phyloP scores from a whole-genome alignment of 1,140 invertebrate genomes.

The Macrobrachium rosenbergii region DNA sequence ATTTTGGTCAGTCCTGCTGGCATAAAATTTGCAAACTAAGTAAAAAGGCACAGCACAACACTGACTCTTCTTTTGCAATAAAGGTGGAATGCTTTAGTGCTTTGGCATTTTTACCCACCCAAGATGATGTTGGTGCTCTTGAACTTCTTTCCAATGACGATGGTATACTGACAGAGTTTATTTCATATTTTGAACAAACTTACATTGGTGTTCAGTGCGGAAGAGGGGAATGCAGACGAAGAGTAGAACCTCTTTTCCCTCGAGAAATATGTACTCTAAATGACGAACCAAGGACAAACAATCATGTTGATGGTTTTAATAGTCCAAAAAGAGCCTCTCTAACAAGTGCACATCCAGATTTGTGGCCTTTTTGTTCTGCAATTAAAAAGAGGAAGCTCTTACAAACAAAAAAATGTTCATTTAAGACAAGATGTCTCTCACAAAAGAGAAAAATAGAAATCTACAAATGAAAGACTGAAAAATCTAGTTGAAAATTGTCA shows the following conservation, averaged over 20 bases:
- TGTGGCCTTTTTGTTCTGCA: conserved; percentile 30
- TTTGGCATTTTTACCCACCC: conserved; percentile 18
- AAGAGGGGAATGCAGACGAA: no score
- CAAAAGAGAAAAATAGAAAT: not conserved
- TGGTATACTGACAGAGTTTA: no score
- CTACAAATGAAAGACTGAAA: conserved; percentile 5
- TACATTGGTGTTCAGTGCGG: no score
- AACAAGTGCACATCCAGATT: conserved; percentile 21
- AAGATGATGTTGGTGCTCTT: conserved; percentile 1
- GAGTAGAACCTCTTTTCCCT: no score
- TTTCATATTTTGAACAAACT: no score
- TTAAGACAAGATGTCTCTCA: conserved; percentile 1
- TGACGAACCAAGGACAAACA: no score
- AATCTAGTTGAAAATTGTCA: no score
- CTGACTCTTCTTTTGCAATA: not conserved
- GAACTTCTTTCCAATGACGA: no score
- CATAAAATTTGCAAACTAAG: not conserved
- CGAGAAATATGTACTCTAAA: no score
- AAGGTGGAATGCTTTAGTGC: conserved; percentile 9
- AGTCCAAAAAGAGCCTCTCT: not conserved
- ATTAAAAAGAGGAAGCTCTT: conserved; percentile 26
- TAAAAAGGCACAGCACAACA: not conserved
- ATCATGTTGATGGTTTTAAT: conserved; percentile 15
- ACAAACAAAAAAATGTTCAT: conserved; percentile 33
- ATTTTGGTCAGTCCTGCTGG: conserved; percentile 6